Conservation (phyloP, 2,113 vertebrate genomes). For the Jaculus jaculus region DNA sequence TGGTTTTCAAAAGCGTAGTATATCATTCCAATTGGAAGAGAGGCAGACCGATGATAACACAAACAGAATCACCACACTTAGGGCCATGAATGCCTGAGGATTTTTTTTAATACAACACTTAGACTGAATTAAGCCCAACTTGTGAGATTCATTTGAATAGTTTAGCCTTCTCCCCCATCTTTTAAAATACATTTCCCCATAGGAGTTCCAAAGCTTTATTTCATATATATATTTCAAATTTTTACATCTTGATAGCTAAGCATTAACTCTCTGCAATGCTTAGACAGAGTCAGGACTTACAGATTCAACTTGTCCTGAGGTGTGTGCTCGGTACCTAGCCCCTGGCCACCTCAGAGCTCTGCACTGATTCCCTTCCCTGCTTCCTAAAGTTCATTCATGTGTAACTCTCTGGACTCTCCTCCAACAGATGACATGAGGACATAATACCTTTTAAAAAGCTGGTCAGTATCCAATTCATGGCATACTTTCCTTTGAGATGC, state of each 20-base stretch:
- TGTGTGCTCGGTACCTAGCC: accelerated
- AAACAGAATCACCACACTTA: background rate
- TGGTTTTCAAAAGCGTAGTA: slow-evolving; percentile 17
- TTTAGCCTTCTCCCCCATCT: background rate
- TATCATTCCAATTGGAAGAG: background rate
- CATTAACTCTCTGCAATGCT: background rate
- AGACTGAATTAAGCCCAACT: slow-evolving; percentile 3
- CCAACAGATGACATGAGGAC: background rate
- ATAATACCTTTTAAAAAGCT: background rate
- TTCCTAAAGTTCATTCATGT: accelerated
- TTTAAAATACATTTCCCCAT: background rate
- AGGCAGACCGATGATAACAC: background rate
- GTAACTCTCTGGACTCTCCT: background rate
- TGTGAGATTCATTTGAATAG: background rate
- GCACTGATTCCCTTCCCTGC: background rate
- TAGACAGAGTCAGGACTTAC: background rate
- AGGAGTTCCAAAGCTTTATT: background rate
- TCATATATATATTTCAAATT: background rate
- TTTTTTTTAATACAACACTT: background rate
- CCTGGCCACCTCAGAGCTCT: background rate
- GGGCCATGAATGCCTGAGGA: background rate
- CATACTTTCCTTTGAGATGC: background rate
- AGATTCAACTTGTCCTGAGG: background rate
- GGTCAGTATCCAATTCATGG: no score
- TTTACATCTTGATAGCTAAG: background rate